These are phyloP conservation scores for Pleuronectes platessa DNA, from an alignment of 2,113 vertebrate species.

Conservation along the genomic window DNA sequence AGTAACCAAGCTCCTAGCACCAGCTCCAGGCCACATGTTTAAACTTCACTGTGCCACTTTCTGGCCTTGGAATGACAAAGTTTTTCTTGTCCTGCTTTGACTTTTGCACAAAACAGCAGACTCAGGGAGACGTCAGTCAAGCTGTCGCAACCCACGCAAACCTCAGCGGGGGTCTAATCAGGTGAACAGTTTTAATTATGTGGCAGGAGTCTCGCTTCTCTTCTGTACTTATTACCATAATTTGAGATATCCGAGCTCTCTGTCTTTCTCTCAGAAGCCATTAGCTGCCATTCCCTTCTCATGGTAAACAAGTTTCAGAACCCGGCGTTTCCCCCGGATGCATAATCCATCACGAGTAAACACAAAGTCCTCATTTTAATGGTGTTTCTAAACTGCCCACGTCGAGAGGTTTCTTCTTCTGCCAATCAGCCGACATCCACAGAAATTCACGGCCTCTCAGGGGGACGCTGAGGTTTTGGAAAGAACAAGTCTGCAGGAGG, in stretches of 20 bases:
- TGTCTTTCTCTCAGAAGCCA: slow-evolving; percentile 4
- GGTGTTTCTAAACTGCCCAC: neutral
- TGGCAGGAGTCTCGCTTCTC: slow-evolving; percentile 5
- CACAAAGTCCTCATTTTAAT: slow-evolving; percentile 14
- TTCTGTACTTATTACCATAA: neutral
- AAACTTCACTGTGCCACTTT: neutral
- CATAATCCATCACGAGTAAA: slow-evolving; percentile 27
- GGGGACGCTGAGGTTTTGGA: neutral
- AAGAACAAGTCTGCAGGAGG: neutral
- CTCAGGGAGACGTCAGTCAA: neutral
- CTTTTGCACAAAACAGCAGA: slow-evolving; percentile 5
- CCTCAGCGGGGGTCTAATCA: neutral
- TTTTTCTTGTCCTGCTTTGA: neutral
- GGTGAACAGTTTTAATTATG: slow-evolving; percentile 25
- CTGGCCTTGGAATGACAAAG: neutral
- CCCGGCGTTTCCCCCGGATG: neutral
- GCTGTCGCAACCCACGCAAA: neutral
- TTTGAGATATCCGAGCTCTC: slow-evolving; percentile 10
- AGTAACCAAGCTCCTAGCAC: too few species aligned
- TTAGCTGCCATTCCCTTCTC: slow-evolving; percentile 25
- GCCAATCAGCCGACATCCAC: slow-evolving; percentile 5
- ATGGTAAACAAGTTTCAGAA: slow-evolving; percentile 25
- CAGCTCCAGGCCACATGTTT: too few species aligned
- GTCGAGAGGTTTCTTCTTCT: slow-evolving; percentile 18
- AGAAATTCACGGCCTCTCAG: neutral